Base-by-base conservation (phyloP, 2,888 invertebrate species). In the Seira ritae region DNA sequence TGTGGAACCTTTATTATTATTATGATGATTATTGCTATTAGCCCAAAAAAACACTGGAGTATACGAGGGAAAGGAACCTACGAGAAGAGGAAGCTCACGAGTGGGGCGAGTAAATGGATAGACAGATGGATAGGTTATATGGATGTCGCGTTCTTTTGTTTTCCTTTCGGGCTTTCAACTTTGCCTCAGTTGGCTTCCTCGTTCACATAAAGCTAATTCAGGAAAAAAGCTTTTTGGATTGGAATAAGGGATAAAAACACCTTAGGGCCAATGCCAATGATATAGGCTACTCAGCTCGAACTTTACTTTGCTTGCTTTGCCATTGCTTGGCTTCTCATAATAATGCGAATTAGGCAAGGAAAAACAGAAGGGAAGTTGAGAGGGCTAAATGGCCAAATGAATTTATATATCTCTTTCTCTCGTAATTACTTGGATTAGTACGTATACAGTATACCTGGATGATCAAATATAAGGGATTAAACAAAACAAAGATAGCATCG, bases 1-100 rank as follows among this genome's bases (percentile, higher is more conserved):
- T n/a, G 37, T 17, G 80, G 80, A 68, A 74, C 80, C 31, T 74
- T 80, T 74, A 74, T 74, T 74, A 42, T 42, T 42, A 42, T 42
- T 6, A 42, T 42, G 6, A 42, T 42, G 42, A 42, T 42, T 42
- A 42, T 42, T 42, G 42, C 42, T 12, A 42, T 42, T 42, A 42
- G 42, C 42, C 42, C 6, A 42, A 42, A 42, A 6, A 42, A 12
- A n/a, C n/a, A n/a, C n/a, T n/a, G n/a, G n/a, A n/a, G n/a, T n/a
- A n/a, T n/a, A n/a, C 12, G 42, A 42, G 12, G 42, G 12, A 42
- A 12, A 12, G 42, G 42, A 42, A 42, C 6, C 42, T 12, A 42
- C 6, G 12, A 12, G 12, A 42, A 42, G 42, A 42, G 42, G 12
- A 42, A 42, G n/a, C n/a, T n/a, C n/a, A n/a, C n/a, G n/a, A n/a